Evolutionary conservation across 2,797 vertebrate genomes (phyloP).

Genomic region (Pampus argenteus): DNA sequence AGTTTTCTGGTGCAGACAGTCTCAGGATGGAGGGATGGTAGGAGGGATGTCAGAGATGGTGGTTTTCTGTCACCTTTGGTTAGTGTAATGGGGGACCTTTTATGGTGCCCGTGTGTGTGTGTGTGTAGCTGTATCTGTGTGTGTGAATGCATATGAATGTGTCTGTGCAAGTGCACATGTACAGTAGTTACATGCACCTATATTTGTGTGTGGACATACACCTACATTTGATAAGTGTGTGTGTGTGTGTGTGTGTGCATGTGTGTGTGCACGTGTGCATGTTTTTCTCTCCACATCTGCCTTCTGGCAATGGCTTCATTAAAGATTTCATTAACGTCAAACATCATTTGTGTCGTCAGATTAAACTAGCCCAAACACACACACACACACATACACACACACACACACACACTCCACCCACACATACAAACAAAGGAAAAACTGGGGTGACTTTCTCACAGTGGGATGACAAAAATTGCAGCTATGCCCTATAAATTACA

Average conservation of each 20-base stretch:
- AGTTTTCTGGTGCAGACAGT: not conserved
- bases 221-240: not conserved
- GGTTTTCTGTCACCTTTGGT: constrained; percentile 58
- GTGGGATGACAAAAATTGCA: constrained; percentile 27
- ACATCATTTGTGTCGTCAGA: constrained; percentile 71
- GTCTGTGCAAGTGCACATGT: not conserved
- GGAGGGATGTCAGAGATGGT: constrained; percentile 21
- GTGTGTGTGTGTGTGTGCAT: constrained; percentile 3
- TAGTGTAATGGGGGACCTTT: constrained; percentile 58
- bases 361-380: constrained; percentile 42
- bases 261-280: constrained; percentile 29
- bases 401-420: constrained; percentile 32
- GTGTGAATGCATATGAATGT: not conserved
- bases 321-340: constrained; percentile 83
- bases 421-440: constrained; percentile 30
- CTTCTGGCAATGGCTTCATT: constrained; percentile 74
- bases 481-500: constrained; percentile 22
- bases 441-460: constrained; percentile 36
- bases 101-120: constrained; percentile 18
- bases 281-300: constrained; percentile 37
- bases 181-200: constrained; percentile 5
- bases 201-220: not conserved
- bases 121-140: constrained; percentile 2
- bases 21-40: constrained; percentile 10
- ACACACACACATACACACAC: constrained; percentile 9